A percentile compares a stretch with the other conserved stretches of the same genome.
Evolutionary conservation across 2,113 vertebrate genomes (phyloP).

Genomic region (Platysteira castanea): DNA sequence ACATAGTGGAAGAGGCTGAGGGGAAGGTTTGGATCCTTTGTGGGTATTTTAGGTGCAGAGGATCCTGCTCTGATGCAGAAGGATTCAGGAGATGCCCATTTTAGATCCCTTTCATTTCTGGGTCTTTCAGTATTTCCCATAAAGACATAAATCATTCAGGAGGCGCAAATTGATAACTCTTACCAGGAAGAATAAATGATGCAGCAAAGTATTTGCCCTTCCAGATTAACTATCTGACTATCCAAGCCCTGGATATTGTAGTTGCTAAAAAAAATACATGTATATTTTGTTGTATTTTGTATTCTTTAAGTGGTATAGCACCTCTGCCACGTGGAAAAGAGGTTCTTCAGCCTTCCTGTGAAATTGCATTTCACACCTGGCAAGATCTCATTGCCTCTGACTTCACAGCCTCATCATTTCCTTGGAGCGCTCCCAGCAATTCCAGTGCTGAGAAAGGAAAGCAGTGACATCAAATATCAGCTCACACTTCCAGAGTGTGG

Average conservation of each 20-base stretch:
- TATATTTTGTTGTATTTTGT: background rate
- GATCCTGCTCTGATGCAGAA: background rate
- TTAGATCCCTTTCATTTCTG: background rate
- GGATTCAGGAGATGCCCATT: background rate
- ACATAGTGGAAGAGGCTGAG: background rate
- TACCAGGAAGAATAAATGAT: background rate
- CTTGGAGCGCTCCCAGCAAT: background rate
- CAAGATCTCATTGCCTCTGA: background rate
- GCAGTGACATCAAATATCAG: background rate
- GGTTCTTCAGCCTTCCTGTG: background rate
- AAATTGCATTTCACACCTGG: background rate
- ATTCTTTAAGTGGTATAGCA: background rate
- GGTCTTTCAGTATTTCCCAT: background rate
- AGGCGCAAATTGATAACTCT: background rate
- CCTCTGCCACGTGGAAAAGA: background rate
- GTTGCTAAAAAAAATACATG: rapidly evolving
- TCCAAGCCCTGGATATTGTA: background rate
- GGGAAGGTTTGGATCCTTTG: background rate
- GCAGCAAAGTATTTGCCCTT: background rate
- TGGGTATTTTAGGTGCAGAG: background rate
- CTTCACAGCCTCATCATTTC: background rate
- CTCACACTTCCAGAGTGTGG: background rate
- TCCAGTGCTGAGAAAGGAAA: background rate
- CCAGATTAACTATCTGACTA: background rate
- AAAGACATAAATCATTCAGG: background rate